These are phyloP conservation scores for Nipponacmea schrenckii DNA, from an alignment of 2,888 invertebrate genomes.

Conservation along the genomic window DNA sequence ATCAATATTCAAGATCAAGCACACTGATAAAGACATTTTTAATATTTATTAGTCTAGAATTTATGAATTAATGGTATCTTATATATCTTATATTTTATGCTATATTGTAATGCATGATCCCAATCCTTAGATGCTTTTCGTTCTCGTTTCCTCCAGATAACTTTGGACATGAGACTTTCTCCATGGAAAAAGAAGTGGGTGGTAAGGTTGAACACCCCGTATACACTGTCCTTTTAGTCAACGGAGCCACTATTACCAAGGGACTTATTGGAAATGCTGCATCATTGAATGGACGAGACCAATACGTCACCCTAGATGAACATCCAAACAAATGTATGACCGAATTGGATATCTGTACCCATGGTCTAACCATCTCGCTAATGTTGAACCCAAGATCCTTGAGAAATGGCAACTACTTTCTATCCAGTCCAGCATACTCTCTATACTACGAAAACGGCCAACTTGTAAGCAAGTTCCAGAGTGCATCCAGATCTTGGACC, in stretches of 20 bases:
- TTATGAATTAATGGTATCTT: no score
- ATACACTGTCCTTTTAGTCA: slow-evolving; percentile 54
- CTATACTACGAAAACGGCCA: slow-evolving; percentile 55
- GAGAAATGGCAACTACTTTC: slow-evolving; percentile 50
- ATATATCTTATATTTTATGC: no score
- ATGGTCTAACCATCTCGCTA: slow-evolving; percentile 54
- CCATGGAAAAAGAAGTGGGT: slow-evolving; percentile 58
- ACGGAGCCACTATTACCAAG: slow-evolving; percentile 51
- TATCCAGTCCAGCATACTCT: slow-evolving; percentile 58
- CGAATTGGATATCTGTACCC: slow-evolving; percentile 52
- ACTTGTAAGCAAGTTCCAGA: slow-evolving; percentile 50
- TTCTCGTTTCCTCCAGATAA: slow-evolving; percentile 46
- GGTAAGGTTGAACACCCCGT: slow-evolving; percentile 52
- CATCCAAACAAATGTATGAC: slow-evolving; percentile 55
- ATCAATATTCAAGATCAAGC: no score
- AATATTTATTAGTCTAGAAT: no score
- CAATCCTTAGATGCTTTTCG: slow-evolving; percentile 8
- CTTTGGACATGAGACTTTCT: slow-evolving; percentile 60
- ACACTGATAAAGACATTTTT: no score
- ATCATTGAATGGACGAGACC: slow-evolving; percentile 47
- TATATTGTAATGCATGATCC: slow-evolving; percentile 11
- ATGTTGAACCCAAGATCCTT: slow-evolving; percentile 50
- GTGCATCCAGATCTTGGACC: slow-evolving; percentile 49
- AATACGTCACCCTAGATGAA: slow-evolving; percentile 56
- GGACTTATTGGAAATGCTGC: slow-evolving; percentile 59